Evolutionary conservation across 2,888 invertebrate species (phyloP).

Genomic region (Philereme transversata): DNA sequence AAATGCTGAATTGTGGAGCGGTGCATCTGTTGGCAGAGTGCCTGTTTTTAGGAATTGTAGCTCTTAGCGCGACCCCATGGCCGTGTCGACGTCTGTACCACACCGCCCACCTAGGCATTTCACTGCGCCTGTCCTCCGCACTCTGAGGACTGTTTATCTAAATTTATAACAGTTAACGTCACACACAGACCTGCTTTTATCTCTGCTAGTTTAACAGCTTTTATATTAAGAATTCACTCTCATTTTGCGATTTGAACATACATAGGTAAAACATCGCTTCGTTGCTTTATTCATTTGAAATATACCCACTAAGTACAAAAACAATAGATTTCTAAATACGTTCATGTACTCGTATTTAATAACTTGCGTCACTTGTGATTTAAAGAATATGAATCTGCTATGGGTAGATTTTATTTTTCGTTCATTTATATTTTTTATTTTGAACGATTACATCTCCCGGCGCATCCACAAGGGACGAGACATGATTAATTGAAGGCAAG

Average conservation of each 20-base stretch:
- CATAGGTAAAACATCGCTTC: background rate
- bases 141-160: slow-evolving; percentile 57
- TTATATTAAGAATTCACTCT: slow-evolving; percentile 33
- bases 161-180: slow-evolving; percentile 58
- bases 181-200: slow-evolving; percentile 43
- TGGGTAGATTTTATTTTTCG: too few species aligned
- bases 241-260: slow-evolving; percentile 1
- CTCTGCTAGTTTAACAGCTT: slow-evolving; percentile 34
- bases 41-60: slow-evolving; percentile 59
- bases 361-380: background rate
- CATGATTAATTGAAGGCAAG: slow-evolving; percentile 34
- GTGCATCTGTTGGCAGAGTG: slow-evolving; percentile 67
- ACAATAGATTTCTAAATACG: too few species aligned
- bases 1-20: slow-evolving; percentile 50
- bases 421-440: slow-evolving; percentile 14
- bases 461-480: slow-evolving; percentile 26
- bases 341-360: background rate
- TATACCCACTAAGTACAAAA: background rate
- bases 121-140: slow-evolving; percentile 49
- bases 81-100: slow-evolving; percentile 45
- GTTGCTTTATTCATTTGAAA: background rate
- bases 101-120: slow-evolving; percentile 42
- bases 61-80: slow-evolving; percentile 42
- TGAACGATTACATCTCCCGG: slow-evolving; percentile 34
- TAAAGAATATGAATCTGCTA: background rate